phyloP scores from a whole-genome alignment of 1,140 invertebrate genomes.

The Wasmannia auropunctata region DNA sequence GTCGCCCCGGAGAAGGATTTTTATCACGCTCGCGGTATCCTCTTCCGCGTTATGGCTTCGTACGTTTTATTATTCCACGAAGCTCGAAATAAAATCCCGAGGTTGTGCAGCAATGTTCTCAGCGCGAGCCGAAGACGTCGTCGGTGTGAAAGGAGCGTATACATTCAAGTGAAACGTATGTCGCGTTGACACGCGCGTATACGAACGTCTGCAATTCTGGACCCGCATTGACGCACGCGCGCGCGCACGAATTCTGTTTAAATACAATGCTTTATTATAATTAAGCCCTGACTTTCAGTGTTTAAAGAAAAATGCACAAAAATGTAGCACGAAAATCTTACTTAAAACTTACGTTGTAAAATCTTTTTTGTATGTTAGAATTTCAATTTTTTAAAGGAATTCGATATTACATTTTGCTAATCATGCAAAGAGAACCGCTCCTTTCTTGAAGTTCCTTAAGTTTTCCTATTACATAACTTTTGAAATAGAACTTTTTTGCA shows the following conservation, averaged over 20 bases:
- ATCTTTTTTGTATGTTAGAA: background rate
- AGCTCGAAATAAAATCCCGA: constrained; percentile 33
- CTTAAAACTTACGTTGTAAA: background rate
- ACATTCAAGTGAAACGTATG: background rate
- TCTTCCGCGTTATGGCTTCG: constrained; percentile 34
- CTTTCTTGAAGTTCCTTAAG: background rate
- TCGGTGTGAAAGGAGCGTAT: background rate
- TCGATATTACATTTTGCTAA: background rate
- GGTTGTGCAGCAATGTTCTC: background rate
- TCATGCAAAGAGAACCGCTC: background rate
- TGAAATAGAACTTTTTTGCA: background rate
- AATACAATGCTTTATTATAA: background rate
- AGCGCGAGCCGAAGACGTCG: background rate
- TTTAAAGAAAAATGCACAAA: background rate
- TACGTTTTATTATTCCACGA: constrained; percentile 33
- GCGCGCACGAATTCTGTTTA: background rate
- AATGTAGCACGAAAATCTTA: background rate
- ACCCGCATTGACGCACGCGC: background rate
- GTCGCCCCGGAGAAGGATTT: background rate
- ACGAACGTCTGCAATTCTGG: background rate
- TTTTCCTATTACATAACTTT: background rate
- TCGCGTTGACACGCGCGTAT: background rate
- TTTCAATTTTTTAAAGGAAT: background rate
- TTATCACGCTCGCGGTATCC: background rate
- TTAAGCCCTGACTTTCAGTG: background rate